Evolutionary conservation across 1,140 invertebrate genomes (phyloP).

Genomic region (Drosophila subobscura): DNA sequence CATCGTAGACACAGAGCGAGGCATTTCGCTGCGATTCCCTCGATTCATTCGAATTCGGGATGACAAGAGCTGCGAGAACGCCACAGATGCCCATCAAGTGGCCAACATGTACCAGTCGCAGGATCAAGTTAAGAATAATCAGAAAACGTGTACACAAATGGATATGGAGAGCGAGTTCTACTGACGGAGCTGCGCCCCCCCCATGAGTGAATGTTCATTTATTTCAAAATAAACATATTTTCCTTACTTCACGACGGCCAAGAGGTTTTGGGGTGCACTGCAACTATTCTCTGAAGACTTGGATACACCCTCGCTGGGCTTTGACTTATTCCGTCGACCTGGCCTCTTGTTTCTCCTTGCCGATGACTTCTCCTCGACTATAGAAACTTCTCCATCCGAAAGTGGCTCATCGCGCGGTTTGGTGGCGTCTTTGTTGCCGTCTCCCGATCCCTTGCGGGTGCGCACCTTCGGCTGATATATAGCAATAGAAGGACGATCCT

Average conservation of each 20-base stretch:
- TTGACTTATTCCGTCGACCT: constrained; percentile 55
- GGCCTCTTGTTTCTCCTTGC: constrained; percentile 41
- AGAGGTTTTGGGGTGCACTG: constrained; percentile 28
- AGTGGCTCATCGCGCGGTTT: not conserved
- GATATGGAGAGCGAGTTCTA: constrained; percentile 70
- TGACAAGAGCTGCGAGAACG: constrained; percentile 96
- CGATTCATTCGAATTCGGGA: constrained; percentile 96
- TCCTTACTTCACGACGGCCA: constrained; percentile 35
- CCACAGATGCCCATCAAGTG: constrained; percentile 95
- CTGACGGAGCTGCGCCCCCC: constrained; percentile 24
- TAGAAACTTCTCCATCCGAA: constrained; percentile 23
- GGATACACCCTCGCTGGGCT: constrained; percentile 39
- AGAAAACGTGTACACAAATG: constrained; percentile 53
- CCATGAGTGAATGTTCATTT: constrained; percentile 10
- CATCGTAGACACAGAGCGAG: constrained; percentile 95
- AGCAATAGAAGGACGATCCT: constrained; percentile 83
- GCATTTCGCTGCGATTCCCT: constrained; percentile 98
- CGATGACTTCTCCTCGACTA: constrained; percentile 30
- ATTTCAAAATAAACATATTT: constrained; percentile 33
- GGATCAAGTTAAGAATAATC: constrained; percentile 94
- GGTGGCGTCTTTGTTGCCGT: constrained; percentile 33
- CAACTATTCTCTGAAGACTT: constrained; percentile 65
- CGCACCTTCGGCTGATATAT: constrained; percentile 81
- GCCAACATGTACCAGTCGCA: constrained; percentile 93
- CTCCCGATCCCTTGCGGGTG: constrained; percentile 47